Evolutionary conservation across 2,888 invertebrate species (phyloP).

Genomic region (Harpalus rubripes): DNA sequence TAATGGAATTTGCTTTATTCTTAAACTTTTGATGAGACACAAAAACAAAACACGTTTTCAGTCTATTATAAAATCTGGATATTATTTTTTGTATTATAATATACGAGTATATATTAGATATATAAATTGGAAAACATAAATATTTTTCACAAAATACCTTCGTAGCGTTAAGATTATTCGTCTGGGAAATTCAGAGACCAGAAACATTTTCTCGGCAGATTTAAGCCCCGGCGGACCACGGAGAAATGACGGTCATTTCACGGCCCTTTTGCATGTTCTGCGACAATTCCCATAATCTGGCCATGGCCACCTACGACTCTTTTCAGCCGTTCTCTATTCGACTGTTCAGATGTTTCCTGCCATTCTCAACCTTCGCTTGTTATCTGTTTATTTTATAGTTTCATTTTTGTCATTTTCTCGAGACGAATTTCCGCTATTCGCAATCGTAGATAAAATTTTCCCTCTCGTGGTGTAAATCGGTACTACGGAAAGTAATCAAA

Average conservation of each 20-base stretch:
- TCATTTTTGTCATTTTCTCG: conserved; percentile 47
- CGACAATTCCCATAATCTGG: conserved; percentile 51
- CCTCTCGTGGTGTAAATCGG: too few species aligned
- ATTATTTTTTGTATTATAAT: too few species aligned
- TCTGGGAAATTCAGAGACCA: not conserved
- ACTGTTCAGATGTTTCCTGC: conserved; percentile 25
- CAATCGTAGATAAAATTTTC: too few species aligned
- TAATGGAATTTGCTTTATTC: too few species aligned
- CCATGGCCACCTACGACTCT: conserved; percentile 31
- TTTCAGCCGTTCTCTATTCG: conserved; percentile 27
- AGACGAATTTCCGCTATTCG: conserved; percentile 24
- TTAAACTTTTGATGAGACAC: too few species aligned
- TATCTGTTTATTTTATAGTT: conserved; percentile 57
- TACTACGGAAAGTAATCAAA: too few species aligned
- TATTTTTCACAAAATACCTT: not conserved
- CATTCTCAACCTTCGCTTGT: conserved; percentile 27
- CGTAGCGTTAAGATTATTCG: conserved; percentile 6
- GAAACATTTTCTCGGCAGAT: conserved; percentile 19
- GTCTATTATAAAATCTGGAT: too few species aligned
- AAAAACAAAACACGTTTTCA: too few species aligned
- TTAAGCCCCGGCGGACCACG: conserved; percentile 26
- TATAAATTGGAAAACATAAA: not conserved
- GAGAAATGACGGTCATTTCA: conserved; percentile 59
- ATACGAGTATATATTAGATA: too few species aligned
- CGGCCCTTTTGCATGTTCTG: conserved; percentile 57